Evolutionary conservation across 2,888 invertebrate genomes (phyloP).

Genomic region (Parnassius apollo): DNA sequence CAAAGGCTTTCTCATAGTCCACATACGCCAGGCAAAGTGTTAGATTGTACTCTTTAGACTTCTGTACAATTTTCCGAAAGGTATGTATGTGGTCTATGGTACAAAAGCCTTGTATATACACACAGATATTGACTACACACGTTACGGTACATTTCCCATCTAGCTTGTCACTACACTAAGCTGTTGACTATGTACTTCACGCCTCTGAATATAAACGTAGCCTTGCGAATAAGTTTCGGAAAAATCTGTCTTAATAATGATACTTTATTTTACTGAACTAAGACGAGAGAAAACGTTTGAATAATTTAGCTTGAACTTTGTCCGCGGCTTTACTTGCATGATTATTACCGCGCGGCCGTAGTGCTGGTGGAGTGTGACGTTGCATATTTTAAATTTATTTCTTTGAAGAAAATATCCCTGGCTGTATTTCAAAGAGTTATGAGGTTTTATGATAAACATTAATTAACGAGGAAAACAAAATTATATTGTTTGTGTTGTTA

Average conservation of each 20-base stretch:
- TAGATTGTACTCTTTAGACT: too few species aligned
- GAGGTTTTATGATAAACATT: background rate
- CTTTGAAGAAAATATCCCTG: background rate
- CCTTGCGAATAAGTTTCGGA: conserved; percentile 9
- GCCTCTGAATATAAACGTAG: conserved; percentile 3
- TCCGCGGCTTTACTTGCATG: conserved; percentile 4
- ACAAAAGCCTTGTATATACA: too few species aligned
- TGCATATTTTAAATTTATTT: conserved; percentile 8
- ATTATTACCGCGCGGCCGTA: background rate
- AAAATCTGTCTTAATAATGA: conserved; percentile 6
- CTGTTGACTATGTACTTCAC: background rate
- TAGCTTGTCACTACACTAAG: background rate
- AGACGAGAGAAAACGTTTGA: conserved; percentile 4
- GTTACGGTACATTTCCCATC: background rate
- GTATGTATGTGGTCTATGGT: too few species aligned
- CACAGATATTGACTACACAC: background rate
- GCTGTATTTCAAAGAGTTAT: background rate
- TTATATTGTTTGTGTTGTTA: background rate
- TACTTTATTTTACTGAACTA: conserved; percentile 5
- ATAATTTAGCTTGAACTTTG: conserved; percentile 2
- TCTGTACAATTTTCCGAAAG: too few species aligned
- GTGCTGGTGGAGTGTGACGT: background rate
- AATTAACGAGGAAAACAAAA: too few species aligned
- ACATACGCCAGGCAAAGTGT: too few species aligned
- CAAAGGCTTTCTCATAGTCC: too few species aligned